A percentile compares a stretch with the other conserved stretches of the same genome.
Evolutionary conservation across 2,113 vertebrate species (phyloP).

Genomic region (Oreamnos americanus): DNA sequence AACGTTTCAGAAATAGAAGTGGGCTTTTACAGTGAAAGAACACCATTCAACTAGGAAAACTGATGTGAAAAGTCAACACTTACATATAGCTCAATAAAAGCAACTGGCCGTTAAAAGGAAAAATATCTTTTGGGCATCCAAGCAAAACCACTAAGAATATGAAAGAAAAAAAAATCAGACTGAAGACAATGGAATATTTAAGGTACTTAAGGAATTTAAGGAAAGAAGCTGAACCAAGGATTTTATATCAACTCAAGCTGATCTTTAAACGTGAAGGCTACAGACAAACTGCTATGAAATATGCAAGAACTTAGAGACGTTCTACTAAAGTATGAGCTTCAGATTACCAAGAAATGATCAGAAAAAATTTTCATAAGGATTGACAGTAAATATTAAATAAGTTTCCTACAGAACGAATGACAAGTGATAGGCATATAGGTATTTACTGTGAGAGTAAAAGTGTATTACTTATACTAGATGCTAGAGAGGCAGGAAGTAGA

Average conservation of each 20-base stretch:
- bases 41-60: not conserved
- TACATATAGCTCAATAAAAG: not conserved
- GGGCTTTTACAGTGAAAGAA: not conserved
- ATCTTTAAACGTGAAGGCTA: conserved; percentile 16
- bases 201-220: not conserved
- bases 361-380: not conserved
- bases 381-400: not conserved
- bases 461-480: not conserved
- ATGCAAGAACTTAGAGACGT: not conserved
- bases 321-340: not conserved
- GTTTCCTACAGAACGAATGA: not conserved
- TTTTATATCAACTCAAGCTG: not conserved
- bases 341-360: not conserved
- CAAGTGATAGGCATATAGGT: not conserved
- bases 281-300: not conserved
- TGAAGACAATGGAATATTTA: not conserved
- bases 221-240: not conserved
- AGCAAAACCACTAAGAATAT: not conserved
- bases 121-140: not conserved
- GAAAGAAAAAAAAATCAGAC: not conserved
- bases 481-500: not conserved
- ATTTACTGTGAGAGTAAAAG: not conserved
- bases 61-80: not conserved
- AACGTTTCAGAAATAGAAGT: not conserved
- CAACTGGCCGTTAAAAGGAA: not conserved